phyloP scores from a whole-genome alignment of 1,140 invertebrate genomes.

The Rhopalosiphum maidis region DNA sequence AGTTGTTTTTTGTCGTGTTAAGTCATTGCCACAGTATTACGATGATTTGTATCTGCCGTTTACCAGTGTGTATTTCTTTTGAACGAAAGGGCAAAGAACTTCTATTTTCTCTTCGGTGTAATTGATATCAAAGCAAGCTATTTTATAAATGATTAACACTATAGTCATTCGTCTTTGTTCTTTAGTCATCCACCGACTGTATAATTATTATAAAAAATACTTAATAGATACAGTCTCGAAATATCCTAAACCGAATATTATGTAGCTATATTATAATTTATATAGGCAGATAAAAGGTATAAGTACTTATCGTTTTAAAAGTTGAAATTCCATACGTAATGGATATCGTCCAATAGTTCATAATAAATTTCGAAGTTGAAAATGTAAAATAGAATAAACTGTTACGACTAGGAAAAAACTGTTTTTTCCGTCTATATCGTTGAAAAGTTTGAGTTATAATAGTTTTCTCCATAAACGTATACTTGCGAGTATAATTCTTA shows the following conservation, averaged over 20 bases:
- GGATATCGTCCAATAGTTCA: neutral
- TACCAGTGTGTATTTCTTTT: neutral
- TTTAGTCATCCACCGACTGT: neutral
- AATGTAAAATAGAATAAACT: neutral
- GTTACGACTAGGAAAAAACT: neutral
- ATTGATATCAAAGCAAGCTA: neutral
- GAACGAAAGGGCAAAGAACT: constrained; percentile 55
- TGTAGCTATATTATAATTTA: neutral
- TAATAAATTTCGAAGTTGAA: neutral
- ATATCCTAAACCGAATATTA: neutral
- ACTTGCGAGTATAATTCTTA: neutral
- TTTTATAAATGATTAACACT: neutral
- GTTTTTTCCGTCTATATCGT: neutral
- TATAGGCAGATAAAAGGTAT: neutral
- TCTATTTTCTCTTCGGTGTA: constrained; percentile 30
- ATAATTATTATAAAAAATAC: neutral
- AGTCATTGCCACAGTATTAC: constrained; percentile 20
- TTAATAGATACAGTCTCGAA: neutral
- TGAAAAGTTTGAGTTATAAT: neutral
- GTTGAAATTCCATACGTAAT: neutral
- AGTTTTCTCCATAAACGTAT: neutral
- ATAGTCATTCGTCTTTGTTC: constrained; percentile 15
- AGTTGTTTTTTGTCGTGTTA: neutral
- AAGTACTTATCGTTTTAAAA: neutral
- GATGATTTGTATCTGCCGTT: neutral